These are phyloP conservation scores for Hirtodrosophila cameraria DNA, from an alignment of 2,888 invertebrate genomes.

Conservation along the genomic window DNA sequence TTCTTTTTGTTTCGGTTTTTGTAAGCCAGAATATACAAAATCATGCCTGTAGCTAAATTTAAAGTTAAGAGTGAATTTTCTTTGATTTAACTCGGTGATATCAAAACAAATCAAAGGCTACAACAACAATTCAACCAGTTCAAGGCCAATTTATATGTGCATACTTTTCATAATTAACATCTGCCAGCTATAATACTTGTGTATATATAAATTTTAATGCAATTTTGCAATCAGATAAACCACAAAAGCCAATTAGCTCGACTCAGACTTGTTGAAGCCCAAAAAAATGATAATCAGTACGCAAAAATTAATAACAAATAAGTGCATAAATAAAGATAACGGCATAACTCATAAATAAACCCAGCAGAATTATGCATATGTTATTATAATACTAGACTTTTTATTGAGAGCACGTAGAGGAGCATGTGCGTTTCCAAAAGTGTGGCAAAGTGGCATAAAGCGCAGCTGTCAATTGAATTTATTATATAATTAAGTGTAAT, in stretches of 20 bases:
- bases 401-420: conserved; percentile 15
- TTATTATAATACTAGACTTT: conserved; percentile 10
- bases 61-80: conserved; percentile 28
- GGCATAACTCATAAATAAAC: conserved; percentile 48
- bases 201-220: conserved; percentile 48
- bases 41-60: conserved; percentile 21
- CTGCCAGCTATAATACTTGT: conserved; percentile 11
- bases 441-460: conserved; percentile 20
- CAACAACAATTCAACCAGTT: background rate
- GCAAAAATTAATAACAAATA: conserved; percentile 44
- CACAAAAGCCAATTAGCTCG: conserved; percentile 60
- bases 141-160: background rate
- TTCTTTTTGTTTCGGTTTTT: conserved; percentile 11
- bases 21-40: conserved; percentile 4
- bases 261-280: conserved; percentile 38
- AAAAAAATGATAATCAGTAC: conserved; percentile 26
- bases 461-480: conserved; percentile 72
- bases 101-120: conserved; percentile 12
- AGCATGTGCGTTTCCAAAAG: too few species aligned
- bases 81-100: conserved; percentile 33
- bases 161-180: conserved; percentile 33
- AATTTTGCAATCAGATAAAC: conserved; percentile 54
- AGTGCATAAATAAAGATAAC: conserved; percentile 60
- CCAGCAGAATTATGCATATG: conserved; percentile 19
- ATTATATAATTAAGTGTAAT: conserved; percentile 74